Conservation (phyloP, 1,140 invertebrate genomes). For the Papilio machaon region DNA sequence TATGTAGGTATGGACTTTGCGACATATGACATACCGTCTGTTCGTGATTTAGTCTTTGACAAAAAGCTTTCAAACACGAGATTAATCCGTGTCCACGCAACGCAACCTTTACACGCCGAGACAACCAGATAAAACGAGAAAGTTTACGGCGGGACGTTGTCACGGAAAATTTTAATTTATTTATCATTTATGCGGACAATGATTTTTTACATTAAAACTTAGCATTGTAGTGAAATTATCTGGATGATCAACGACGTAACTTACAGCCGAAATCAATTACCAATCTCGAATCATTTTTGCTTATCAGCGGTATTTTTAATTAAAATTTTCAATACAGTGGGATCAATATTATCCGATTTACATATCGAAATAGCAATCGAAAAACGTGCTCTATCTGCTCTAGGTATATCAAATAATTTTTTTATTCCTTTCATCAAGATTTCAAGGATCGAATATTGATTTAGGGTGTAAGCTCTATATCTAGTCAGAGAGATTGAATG, state of each 20-base stretch:
- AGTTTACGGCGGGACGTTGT: slow-evolving; percentile 38
- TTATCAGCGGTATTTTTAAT: background rate
- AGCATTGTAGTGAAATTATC: background rate
- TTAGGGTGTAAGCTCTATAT: background rate
- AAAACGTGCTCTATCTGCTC: too few species aligned
- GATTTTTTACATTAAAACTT: slow-evolving; percentile 35
- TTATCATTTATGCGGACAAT: slow-evolving; percentile 34
- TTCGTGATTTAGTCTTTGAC: slow-evolving; percentile 25
- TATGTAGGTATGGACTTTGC: background rate
- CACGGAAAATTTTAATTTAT: slow-evolving; percentile 42
- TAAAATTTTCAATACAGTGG: too few species aligned
- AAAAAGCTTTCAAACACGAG: slow-evolving; percentile 38
- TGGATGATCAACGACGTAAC: background rate
- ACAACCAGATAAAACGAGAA: slow-evolving; percentile 38
- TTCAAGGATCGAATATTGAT: background rate
- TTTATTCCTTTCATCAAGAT: background rate
- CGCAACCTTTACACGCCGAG: slow-evolving; percentile 34
- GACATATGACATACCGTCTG: background rate
- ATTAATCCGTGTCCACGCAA: slow-evolving; percentile 37
- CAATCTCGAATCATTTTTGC: background rate
- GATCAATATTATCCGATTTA: too few species aligned
- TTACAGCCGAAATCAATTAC: background rate
- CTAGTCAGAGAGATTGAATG: background rate
- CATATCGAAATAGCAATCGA: too few species aligned
- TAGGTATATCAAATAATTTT: too few species aligned